phyloP scores from a whole-genome alignment of 2,113 vertebrate genomes.

The Lepisosteus oculatus region DNA sequence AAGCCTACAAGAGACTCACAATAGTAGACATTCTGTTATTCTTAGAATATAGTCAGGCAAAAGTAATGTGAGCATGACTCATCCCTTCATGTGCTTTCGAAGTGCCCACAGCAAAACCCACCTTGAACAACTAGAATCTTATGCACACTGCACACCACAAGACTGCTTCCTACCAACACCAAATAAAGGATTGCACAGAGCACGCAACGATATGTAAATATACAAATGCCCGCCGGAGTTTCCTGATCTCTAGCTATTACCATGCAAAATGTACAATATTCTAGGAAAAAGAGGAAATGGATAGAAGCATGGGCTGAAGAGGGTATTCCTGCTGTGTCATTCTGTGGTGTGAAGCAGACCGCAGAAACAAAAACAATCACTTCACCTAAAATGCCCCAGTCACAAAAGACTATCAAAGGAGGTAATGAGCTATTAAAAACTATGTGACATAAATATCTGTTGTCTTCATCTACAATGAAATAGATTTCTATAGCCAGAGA shows the following conservation, averaged over 20 bases:
- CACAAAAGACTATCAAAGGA: neutral
- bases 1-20: too few species aligned
- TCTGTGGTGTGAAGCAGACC: neutral
- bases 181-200: neutral
- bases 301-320: neutral
- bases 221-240: neutral
- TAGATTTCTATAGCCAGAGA: neutral
- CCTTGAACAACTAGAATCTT: neutral
- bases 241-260: neutral
- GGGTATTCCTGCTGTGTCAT: conserved; percentile 6
- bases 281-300: neutral
- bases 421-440: neutral
- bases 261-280: neutral
- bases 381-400: neutral
- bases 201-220: neutral
- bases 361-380: neutral
- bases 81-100: neutral
- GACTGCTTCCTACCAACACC: neutral
- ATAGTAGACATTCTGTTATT: neutral
- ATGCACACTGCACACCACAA: neutral
- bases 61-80: conserved; percentile 12
- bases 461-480: neutral
- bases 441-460: neutral
- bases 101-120: neutral
- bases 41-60: neutral